A percentile compares a stretch with the other conserved stretches of the same genome.
phyloP scores from a whole-genome alignment of 2,797 vertebrate species.

The Cacajao melanocephalus region DNA sequence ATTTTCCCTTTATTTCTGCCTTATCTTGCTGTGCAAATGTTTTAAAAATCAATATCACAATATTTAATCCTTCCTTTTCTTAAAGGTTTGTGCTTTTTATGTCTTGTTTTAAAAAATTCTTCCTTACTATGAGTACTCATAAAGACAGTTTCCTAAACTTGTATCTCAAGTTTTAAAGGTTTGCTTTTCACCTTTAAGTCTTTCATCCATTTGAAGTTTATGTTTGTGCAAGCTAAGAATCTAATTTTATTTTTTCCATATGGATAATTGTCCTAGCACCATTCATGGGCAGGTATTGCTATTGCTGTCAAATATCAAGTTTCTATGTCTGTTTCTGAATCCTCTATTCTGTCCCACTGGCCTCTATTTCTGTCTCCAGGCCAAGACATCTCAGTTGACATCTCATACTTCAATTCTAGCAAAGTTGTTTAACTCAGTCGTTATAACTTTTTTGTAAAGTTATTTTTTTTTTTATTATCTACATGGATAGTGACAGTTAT shows the following conservation, averaged over 20 bases:
- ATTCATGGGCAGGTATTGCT: background rate
- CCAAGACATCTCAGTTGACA: background rate
- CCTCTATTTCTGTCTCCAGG: background rate
- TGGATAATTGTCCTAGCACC: background rate
- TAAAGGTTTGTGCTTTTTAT: background rate
- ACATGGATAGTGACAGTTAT: no score
- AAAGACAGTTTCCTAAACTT: background rate
- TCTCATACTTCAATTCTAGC: no score
- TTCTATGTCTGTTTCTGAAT: background rate
- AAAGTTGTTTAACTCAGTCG: no score
- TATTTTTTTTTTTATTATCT: no score
- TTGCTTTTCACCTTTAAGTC: background rate
- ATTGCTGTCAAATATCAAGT: background rate
- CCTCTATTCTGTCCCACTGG: background rate
- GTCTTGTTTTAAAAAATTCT: background rate
- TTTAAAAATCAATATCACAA: background rate
- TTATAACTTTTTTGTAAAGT: no score
- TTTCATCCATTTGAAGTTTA: background rate
- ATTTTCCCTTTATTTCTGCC: background rate
- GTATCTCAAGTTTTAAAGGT: background rate
- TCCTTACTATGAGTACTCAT: background rate
- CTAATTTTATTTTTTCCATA: background rate
- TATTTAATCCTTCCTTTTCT: background rate
- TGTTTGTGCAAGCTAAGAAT: background rate
- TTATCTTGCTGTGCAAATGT: background rate